A percentile compares a stretch with the other conserved stretches of the same genome.
Evolutionary conservation across 1,140 invertebrate species (phyloP).

Genomic region (Callitettix versicolor): DNA sequence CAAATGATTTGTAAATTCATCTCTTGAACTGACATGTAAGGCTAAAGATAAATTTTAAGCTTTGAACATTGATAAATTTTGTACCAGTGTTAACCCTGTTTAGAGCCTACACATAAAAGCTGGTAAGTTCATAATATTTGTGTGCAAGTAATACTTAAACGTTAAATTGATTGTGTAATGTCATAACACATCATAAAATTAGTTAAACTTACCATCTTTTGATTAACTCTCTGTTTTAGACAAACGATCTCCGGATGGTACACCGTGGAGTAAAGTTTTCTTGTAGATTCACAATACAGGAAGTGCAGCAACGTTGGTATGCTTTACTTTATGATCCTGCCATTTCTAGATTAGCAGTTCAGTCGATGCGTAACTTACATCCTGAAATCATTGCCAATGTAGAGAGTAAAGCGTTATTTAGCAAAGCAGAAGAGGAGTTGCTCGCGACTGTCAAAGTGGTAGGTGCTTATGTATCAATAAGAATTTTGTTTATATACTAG

Average conservation of each 20-base stretch:
- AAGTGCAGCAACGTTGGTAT: conserved; percentile 93
- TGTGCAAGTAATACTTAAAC: no score
- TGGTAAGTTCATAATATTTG: no score
- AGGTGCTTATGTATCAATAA: conserved; percentile 34
- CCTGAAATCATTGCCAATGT: conserved; percentile 78
- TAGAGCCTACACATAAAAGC: no score
- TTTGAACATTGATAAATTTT: no score
- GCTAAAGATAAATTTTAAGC: no score
- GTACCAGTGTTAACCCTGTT: no score
- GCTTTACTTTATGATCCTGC: conserved; percentile 85
- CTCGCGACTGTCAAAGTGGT: conserved; percentile 74
- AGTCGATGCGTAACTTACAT: conserved; percentile 87
- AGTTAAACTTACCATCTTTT: background rate
- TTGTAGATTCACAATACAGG: conserved; percentile 84
- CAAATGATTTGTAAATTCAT: no score
- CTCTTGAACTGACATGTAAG: no score
- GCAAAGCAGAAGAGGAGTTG: conserved; percentile 78
- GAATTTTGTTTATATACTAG: background rate
- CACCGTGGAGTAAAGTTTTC: conserved; percentile 92
- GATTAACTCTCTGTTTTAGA: conserved; percentile 41
- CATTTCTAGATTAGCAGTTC: conserved; percentile 74
- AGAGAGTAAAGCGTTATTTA: conserved; percentile 81
- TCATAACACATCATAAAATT: background rate
- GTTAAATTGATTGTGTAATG: no score
- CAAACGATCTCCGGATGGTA: conserved; percentile 76